phyloP scores from a whole-genome alignment of 2,797 vertebrate species.

The Sebastes nivosus region DNA sequence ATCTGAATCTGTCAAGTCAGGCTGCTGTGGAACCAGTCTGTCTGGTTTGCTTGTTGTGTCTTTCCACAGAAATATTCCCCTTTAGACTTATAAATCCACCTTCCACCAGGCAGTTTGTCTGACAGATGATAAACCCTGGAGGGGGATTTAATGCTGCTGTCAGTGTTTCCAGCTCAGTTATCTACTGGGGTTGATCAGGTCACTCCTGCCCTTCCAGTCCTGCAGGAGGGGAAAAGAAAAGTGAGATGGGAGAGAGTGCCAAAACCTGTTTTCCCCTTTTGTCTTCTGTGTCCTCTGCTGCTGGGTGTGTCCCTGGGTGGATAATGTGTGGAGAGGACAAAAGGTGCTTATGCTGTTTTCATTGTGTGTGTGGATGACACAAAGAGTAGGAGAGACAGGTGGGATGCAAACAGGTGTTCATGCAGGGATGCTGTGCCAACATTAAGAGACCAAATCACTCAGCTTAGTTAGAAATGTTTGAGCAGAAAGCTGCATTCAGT shows the following conservation, averaged over 20 bases:
- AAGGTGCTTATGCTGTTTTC: neutral
- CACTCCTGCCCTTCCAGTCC: constrained; percentile 43
- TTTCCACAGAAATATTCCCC: neutral
- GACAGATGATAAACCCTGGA: neutral
- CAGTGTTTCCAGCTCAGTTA: neutral
- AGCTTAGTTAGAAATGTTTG: too few relatives aligned
- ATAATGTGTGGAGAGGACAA: neutral
- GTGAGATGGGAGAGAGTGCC: neutral
- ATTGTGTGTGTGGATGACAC: neutral
- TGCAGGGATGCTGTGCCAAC: neutral
- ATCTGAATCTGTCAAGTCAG: neutral
- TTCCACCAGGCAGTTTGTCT: neutral
- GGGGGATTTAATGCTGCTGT: neutral
- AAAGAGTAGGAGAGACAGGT: neutral
- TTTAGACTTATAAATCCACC: neutral
- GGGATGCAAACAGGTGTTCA: neutral
- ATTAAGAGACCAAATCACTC: neutral
- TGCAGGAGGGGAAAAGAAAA: neutral
- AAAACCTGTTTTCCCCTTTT: constrained; percentile 14
- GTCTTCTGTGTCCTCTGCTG: neutral
- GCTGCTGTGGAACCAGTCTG: neutral
- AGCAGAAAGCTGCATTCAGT: too few relatives aligned
- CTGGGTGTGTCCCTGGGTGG: constrained; percentile 22
- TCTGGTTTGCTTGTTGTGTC: neutral
- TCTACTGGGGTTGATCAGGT: constrained; percentile 11